These are phyloP conservation scores for Pachyrhynchus sulphureomaculatus DNA, from an alignment of 1,140 invertebrate genomes.

Conservation along the genomic window DNA sequence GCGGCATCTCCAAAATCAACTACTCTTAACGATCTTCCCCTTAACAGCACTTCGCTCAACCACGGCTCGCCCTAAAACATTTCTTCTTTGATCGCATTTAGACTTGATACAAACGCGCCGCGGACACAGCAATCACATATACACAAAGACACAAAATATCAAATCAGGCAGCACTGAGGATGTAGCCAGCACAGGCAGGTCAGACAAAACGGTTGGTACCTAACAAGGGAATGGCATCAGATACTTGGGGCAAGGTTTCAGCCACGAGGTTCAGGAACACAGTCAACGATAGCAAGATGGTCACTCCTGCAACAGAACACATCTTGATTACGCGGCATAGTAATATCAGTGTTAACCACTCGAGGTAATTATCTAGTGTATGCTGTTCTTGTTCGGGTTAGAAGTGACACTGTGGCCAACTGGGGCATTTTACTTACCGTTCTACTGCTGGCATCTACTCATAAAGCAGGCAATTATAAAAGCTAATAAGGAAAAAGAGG, in stretches of 20 bases:
- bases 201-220: slow-evolving; percentile 65
- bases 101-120: slow-evolving; percentile 26
- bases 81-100: slow-evolving; percentile 49
- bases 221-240: slow-evolving; percentile 92
- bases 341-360: not conserved
- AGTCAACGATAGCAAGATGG: slow-evolving; percentile 99
- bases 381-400: no score
- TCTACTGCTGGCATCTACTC: not conserved
- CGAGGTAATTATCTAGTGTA: not conserved
- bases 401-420: not conserved
- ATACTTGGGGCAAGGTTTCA: slow-evolving; percentile 93
- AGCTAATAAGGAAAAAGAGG: not conserved
- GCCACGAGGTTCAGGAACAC: slow-evolving; percentile 97
- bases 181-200: slow-evolving; percentile 52
- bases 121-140: slow-evolving; percentile 49
- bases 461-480: not conserved
- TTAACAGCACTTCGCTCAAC: slow-evolving; percentile 35
- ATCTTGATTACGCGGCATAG: slow-evolving; percentile 46
- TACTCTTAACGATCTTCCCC: not conserved
- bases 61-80: slow-evolving; percentile 43
- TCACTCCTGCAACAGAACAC: slow-evolving; percentile 92
- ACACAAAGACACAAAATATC: slow-evolving; percentile 42
- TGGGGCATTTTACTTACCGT: not conserved
- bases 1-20: slow-evolving; percentile 25
- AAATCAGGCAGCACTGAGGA: slow-evolving; percentile 51